Evolutionary conservation across 2,888 invertebrate species (phyloP), one percentile per base, ranked within the genome.

Genomic region (Cryptocephalus primarius): DNA sequence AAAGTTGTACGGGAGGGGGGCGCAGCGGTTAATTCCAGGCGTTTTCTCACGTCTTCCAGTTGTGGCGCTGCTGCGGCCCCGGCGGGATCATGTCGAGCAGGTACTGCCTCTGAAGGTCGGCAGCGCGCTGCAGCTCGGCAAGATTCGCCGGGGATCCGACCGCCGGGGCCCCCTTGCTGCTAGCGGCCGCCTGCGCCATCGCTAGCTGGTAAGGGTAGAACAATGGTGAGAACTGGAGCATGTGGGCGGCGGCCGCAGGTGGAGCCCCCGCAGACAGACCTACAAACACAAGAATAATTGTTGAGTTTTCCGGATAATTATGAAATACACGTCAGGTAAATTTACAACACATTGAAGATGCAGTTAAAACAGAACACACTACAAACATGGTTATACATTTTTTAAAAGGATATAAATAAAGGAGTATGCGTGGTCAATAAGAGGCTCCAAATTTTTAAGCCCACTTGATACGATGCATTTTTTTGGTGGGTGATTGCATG

Each of bases 81-180:
- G 75, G 79, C 47, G 92, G 91, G 63, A 95, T 91, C 92, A 96
- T 93, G 71, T 96, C 95, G 52, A 96, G 79, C 63, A 96, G 78
- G 76, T 95, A 95, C 75, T 95, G 95, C 47, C 95, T 78, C 74
- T 95, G 95, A 54, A 90, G 75, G 67, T 90, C 89, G 4, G 88
- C 88, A 49, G 89, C 88, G 56, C 89, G 79, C 68, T 89, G 90
- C 68, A 90, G 51, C 59, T 91, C 90, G 1, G 83, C 85, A 63
- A 83, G 70, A 57, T 72, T 64, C 64, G 58, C 11, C 36, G 36
- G n/a, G 4, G 22, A 32, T 12, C n/a, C 22, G 9, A 31, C 22
- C 64, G 58, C 11, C 36, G 36, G 3, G 4, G 22, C 13, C 36
- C 43, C 46, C 11, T 51, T 46, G 36, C 70, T 66, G 43, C 67